A percentile compares a stretch with the other conserved stretches of the same genome.
Evolutionary conservation across 2,797 vertebrate species (phyloP).

Genomic region (Aulostomus chinensis): DNA sequence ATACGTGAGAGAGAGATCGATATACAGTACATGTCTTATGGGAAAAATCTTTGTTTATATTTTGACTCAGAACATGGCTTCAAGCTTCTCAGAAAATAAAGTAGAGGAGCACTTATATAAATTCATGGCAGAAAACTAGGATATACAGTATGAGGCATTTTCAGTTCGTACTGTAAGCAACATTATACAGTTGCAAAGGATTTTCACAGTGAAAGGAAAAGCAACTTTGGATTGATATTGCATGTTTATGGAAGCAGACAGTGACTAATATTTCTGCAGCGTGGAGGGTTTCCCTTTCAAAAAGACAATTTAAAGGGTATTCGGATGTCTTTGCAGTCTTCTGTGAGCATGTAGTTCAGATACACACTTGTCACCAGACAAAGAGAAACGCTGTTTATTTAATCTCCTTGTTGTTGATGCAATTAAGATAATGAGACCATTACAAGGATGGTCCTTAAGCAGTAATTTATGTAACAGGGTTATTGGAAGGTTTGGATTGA

Average conservation of each 20-base stretch:
- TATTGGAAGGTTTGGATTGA: conserved; percentile 39
- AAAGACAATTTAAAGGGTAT: conserved; percentile 63
- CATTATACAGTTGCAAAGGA: conserved; percentile 46
- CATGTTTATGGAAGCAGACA: conserved; percentile 73
- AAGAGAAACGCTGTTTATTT: conserved; percentile 25
- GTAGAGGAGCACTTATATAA: conserved; percentile 51
- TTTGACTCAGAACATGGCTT: conserved; percentile 64
- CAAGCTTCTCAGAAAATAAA: conserved; percentile 59
- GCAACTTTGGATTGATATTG: conserved; percentile 78
- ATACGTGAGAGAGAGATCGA: conserved; percentile 36
- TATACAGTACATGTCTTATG: conserved; percentile 35
- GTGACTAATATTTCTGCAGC: conserved; percentile 62
- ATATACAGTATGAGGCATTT: conserved; percentile 36
- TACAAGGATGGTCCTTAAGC: conserved; percentile 10
- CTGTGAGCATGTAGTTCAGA: background rate
- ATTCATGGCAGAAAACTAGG: conserved; percentile 52
- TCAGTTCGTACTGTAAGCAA: conserved; percentile 56
- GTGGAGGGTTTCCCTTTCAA: conserved; percentile 48
- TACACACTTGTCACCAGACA: conserved; percentile 8
- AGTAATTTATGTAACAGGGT: conserved; percentile 13
- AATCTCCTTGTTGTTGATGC: conserved; percentile 15
- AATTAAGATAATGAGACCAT: conserved; percentile 19
- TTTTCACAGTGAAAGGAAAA: conserved; percentile 78
- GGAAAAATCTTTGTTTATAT: conserved; percentile 30
- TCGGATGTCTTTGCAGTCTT: conserved; percentile 36